phyloP scores from a whole-genome alignment of 2,113 vertebrate genomes.

The Tautogolabrus adspersus region DNA sequence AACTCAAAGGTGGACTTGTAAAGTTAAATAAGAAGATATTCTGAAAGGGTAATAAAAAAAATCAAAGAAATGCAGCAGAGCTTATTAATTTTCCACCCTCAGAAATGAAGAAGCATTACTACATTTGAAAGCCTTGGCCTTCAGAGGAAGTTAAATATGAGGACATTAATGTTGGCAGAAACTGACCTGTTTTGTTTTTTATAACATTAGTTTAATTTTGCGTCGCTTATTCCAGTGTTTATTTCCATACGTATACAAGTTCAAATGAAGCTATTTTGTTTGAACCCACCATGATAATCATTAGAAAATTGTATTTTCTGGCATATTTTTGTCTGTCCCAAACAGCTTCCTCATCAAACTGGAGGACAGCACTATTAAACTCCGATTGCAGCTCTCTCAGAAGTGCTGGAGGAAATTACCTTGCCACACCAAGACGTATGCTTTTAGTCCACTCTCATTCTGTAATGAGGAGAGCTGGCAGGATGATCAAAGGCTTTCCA shows the following conservation, averaged over 20 bases:
- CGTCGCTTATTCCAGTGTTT: not conserved
- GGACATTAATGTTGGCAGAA: too few relatives aligned
- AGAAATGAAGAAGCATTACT: too few relatives aligned
- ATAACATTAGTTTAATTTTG: not conserved
- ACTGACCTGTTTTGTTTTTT: too few relatives aligned
- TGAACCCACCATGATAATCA: not conserved
- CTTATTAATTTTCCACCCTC: too few relatives aligned
- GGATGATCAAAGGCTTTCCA: slow-evolving; percentile 77
- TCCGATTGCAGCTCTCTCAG: slow-evolving; percentile 19
- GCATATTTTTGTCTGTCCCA: not conserved
- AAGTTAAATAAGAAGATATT: too few relatives aligned
- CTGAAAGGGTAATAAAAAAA: not conserved
- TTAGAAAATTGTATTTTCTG: not conserved
- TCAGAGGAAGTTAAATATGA: too few relatives aligned
- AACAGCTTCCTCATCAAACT: slow-evolving; percentile 3
- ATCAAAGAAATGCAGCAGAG: not conserved
- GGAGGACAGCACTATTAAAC: slow-evolving; percentile 38
- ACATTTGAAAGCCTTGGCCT: too few relatives aligned
- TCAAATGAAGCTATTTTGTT: not conserved
- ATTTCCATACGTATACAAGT: not conserved
- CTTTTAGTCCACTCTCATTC: slow-evolving; percentile 44
- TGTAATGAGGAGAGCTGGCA: slow-evolving; percentile 69
- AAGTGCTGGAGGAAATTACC: slow-evolving; percentile 43
- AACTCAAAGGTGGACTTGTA: too few relatives aligned
- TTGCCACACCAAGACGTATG: slow-evolving; percentile 51